These are phyloP conservation scores for Spisula solida DNA, from an alignment of 2,888 invertebrate species.

Conservation along the genomic window DNA sequence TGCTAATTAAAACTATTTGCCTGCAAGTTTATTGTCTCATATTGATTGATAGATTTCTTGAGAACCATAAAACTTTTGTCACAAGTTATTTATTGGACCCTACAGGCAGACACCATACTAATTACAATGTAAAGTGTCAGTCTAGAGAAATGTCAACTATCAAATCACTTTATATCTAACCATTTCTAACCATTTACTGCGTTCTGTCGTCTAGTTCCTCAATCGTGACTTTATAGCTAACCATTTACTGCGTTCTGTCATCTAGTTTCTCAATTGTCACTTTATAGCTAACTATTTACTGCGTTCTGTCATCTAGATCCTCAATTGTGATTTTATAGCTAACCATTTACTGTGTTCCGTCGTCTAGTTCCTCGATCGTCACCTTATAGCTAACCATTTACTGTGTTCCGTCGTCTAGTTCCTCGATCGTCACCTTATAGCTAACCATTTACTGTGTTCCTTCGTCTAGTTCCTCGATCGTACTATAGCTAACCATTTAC, in stretches of 20 bases:
- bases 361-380: background rate
- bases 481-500: too few relatives aligned
- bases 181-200: too few relatives aligned
- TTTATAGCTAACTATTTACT: too few relatives aligned
- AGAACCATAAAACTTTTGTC: background rate
- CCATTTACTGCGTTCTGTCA: too few relatives aligned
- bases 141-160: background rate
- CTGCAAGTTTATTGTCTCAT: conserved; percentile 19
- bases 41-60: conserved; percentile 5
- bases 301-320: too few relatives aligned
- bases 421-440: too few relatives aligned
- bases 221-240: too few relatives aligned
- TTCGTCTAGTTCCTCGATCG: too few relatives aligned
- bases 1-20: background rate
- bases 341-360: background rate
- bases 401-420: background rate
- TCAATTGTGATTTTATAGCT: too few relatives aligned
- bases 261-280: too few relatives aligned
- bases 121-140: conserved; percentile 4
- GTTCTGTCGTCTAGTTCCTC: background rate
- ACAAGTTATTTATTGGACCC: conserved; percentile 5
- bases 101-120: background rate
- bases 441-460: too few relatives aligned
- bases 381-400: too few relatives aligned
- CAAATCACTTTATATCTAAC: background rate